Evolutionary conservation across 2,797 vertebrate species (phyloP).

Genomic region (Gymnoscopelus braueri): DNA sequence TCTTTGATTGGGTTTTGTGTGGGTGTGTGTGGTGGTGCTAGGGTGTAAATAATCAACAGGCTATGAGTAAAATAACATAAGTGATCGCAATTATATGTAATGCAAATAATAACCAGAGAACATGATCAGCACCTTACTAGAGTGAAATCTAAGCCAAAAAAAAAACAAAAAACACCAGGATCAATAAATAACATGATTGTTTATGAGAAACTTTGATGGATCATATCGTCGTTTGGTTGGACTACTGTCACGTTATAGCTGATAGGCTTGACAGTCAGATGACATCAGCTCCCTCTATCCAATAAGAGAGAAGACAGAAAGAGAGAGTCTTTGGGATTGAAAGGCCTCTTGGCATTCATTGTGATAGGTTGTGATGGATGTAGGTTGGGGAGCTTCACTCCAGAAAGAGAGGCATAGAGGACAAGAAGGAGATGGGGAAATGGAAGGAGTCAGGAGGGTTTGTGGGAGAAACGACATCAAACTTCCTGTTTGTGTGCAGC

Average conservation of each 20-base stretch:
- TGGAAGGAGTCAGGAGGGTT: conserved; percentile 14
- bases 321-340: conserved; percentile 65
- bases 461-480: conserved; percentile 19
- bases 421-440: neutral
- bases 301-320: conserved; percentile 21
- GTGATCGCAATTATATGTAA: neutral
- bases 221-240: conserved; percentile 17
- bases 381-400: conserved; percentile 40
- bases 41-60: too few relatives aligned
- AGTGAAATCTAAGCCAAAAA: conserved; percentile 4
- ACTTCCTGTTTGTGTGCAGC: conserved; percentile 28
- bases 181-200: conserved; percentile 42
- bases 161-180: conserved; percentile 13
- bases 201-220: conserved; percentile 15
- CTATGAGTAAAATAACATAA: neutral
- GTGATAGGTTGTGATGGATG: conserved; percentile 59
- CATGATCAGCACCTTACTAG: neutral
- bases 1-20: conserved; percentile 21
- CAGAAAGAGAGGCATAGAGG: conserved; percentile 48
- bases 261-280: conserved; percentile 18
- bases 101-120: neutral
- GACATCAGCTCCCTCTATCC: conserved; percentile 43
- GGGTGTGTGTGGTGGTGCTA: conserved; percentile 9
- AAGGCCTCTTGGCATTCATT: conserved; percentile 37
- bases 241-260: conserved; percentile 31